These are phyloP conservation scores for Emmelina monodactyla DNA, from an alignment of 2,888 invertebrate species.

Conservation along the genomic window DNA sequence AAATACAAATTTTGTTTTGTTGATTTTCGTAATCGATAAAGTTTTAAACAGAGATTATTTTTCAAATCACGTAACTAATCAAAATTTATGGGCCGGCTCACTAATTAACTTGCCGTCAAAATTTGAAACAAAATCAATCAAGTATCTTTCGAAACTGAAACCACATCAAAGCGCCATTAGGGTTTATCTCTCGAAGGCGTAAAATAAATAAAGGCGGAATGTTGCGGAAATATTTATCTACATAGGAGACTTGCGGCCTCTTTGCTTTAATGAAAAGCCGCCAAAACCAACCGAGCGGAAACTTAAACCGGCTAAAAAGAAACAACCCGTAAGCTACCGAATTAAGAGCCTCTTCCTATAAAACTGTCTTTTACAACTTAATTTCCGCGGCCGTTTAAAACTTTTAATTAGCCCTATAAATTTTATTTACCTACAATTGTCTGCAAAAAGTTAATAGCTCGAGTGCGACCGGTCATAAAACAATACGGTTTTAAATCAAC, in stretches of 20 bases:
- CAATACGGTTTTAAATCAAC: slow-evolving; percentile 45
- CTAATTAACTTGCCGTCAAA: slow-evolving; percentile 27
- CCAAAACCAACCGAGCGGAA: slow-evolving; percentile 36
- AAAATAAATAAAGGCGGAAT: slow-evolving; percentile 59
- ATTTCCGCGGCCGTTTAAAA: too few relatives aligned
- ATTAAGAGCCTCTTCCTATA: slow-evolving; percentile 21
- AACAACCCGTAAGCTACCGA: slow-evolving; percentile 29
- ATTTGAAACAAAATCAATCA: slow-evolving; percentile 53
- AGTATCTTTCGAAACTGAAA: slow-evolving; percentile 44
- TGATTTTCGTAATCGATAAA: too few relatives aligned
- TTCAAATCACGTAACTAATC: slow-evolving; percentile 25
- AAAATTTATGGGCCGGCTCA: slow-evolving; percentile 27
- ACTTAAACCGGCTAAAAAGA: slow-evolving; percentile 40
- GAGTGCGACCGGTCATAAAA: slow-evolving; percentile 29
- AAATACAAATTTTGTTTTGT: too few relatives aligned
- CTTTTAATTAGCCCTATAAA: too few relatives aligned
- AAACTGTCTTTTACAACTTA: slow-evolving; percentile 5
- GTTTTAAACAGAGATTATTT: too few relatives aligned
- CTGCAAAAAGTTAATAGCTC: slow-evolving; percentile 3
- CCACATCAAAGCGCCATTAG: slow-evolving; percentile 63
- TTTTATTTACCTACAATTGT: too few relatives aligned
- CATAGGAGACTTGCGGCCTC: slow-evolving; percentile 35
- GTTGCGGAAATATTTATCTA: slow-evolving; percentile 56
- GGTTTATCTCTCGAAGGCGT: slow-evolving; percentile 52
- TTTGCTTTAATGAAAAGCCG: slow-evolving; percentile 55